Percentiles rank a stretch among this genome's conserved stretches.
These are phyloP conservation scores for Hyperoplus lanceolatus DNA, from an alignment of 2,797 vertebrate genomes.

Conservation along the genomic window DNA sequence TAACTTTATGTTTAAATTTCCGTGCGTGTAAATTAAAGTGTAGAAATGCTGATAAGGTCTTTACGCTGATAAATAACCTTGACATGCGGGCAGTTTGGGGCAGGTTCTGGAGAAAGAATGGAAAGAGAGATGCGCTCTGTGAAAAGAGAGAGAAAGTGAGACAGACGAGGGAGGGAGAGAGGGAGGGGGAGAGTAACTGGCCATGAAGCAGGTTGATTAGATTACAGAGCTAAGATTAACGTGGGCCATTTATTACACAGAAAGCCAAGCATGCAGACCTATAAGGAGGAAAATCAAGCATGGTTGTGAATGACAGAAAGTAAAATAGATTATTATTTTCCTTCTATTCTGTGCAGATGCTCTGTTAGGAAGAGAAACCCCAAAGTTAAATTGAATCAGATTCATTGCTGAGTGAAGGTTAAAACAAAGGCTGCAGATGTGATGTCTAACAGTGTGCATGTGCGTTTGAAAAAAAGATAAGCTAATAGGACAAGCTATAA, in stretches of 20 bases:
- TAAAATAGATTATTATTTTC: slow-evolving; percentile 17
- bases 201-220: slow-evolving; percentile 81
- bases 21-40: slow-evolving; percentile 13
- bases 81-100: slow-evolving; percentile 27
- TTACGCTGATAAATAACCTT: slow-evolving; percentile 30
- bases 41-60: slow-evolving; percentile 21
- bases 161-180: slow-evolving; percentile 28
- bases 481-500: background rate
- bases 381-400: slow-evolving; percentile 23
- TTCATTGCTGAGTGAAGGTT: background rate
- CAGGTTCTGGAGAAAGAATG: slow-evolving; percentile 38
- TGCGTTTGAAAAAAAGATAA: slow-evolving; percentile 11
- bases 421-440: slow-evolving; percentile 11
- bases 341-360: slow-evolving; percentile 12
- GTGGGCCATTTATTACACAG: slow-evolving; percentile 76
- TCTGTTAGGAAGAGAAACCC: slow-evolving; percentile 9
- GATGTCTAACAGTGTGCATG: background rate
- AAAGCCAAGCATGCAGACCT: slow-evolving; percentile 58
- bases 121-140: slow-evolving; percentile 45
- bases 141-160: slow-evolving; percentile 34
- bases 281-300: slow-evolving; percentile 19
- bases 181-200: slow-evolving; percentile 56
- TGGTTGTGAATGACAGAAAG: slow-evolving; percentile 30
- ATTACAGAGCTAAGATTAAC: slow-evolving; percentile 77
- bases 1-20: slow-evolving; percentile 1